Evolutionary conservation across 2,797 vertebrate genomes (phyloP), one percentile per base, ranked within the genome.

Genomic region (Anguilla obscura): DNA sequence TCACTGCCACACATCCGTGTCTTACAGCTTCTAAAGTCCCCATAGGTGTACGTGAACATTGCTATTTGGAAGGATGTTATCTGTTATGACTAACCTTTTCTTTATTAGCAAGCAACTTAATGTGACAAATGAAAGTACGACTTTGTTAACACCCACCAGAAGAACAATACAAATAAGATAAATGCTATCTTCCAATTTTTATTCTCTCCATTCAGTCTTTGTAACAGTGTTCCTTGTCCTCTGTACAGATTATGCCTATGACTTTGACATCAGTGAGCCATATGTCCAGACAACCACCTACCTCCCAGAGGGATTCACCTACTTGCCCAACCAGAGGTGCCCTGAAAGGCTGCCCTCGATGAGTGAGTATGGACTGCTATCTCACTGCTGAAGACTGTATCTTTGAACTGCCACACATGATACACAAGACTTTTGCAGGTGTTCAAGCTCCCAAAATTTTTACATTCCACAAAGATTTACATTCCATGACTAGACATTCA

Each of bases 291-390:
- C 97, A 91, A 96, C 98, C 36, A 97, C 97, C 0, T 99, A 97
- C 94, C 97, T 99, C 91, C 98, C 98, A 0, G 96, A 97, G 92
- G 97, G 96, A 90, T 99, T 99, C 92, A 99, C 97, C 80, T 99
- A 98, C 93, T 96, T 97, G 87, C 95, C 98, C 66, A 97, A 96
- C 85, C 96, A 97, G 86, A 94, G 96, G 86, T 99, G 98, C 93
- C 98, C 98, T 0, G 97, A 98, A 92, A 97, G 94, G 90, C 96
- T 99, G 93, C 97, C 96, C 93, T 97, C 97, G 90, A 99, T 99
- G 98, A 99, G 98, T 99, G 91, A 96, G 97, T 96, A 89, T 56
- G 21, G 84, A 7, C 60, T 3, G 21, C 18, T 82, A 2, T 45
- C 16, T 24, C 79, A 0, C 14, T 14, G n/a, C 52, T 40, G 30